These are phyloP conservation scores for Colistium nudipinnis DNA, from an alignment of 2,113 vertebrate genomes.

Conservation along the genomic window DNA sequence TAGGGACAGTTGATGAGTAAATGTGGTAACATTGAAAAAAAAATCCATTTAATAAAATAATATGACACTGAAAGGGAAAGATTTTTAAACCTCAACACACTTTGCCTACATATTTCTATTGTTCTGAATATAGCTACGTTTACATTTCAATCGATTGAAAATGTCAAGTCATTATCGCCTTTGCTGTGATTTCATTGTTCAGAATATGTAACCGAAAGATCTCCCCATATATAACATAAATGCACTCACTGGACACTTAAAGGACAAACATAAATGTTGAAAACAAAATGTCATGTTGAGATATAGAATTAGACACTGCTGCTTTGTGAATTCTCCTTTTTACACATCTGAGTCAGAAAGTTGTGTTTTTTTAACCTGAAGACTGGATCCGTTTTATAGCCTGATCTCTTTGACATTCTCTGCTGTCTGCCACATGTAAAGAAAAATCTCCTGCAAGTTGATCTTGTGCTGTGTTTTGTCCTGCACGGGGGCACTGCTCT, in stretches of 20 bases:
- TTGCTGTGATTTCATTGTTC: neutral
- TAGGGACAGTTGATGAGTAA: neutral
- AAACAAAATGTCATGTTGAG: neutral
- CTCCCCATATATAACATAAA: too few species aligned
- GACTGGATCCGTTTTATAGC: conserved; percentile 3
- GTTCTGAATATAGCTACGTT: neutral
- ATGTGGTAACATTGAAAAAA: neutral
- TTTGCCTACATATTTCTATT: neutral
- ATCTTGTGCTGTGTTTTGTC: conserved; percentile 17
- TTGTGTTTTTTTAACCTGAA: neutral
- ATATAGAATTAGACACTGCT: neutral
- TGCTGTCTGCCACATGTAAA: conserved; percentile 12
- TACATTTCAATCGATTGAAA: neutral
- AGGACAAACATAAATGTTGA: neutral
- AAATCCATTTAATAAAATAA: too few species aligned
- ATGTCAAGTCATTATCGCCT: too few species aligned
- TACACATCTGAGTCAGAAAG: neutral
- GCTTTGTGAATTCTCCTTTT: neutral
- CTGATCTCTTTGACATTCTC: neutral
- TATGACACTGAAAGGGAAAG: neutral
- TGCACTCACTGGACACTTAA: neutral
- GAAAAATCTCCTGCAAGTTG: conserved; percentile 11
- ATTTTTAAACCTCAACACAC: neutral
- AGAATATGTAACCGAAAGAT: too few species aligned
- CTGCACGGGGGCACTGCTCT: conserved; percentile 30